These are phyloP conservation scores for Macropodus opercularis DNA, from an alignment of 2,797 vertebrate genomes.

Conservation along the genomic window DNA sequence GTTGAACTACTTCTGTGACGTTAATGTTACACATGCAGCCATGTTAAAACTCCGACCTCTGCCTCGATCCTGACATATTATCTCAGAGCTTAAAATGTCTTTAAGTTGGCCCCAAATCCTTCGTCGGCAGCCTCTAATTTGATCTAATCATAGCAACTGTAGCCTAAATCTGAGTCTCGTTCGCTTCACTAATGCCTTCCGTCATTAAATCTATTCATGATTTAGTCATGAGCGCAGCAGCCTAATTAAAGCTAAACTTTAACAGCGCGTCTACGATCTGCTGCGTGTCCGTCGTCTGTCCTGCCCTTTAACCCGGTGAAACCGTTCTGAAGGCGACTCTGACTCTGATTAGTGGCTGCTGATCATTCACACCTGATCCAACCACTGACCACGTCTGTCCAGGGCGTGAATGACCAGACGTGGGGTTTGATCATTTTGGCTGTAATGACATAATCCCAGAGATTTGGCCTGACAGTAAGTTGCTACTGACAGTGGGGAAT, in stretches of 20 bases:
- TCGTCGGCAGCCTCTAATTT: conserved; percentile 1
- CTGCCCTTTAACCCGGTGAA: neutral
- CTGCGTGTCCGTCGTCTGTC: too few species aligned
- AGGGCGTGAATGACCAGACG: too few species aligned
- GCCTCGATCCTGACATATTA: neutral
- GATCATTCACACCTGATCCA: too few species aligned
- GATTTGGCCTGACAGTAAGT: conserved; percentile 66
- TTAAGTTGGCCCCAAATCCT: conserved; percentile 12
- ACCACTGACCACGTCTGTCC: too few species aligned
- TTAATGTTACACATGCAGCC: too few species aligned
- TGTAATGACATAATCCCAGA: conserved; percentile 76
- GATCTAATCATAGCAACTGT: conserved; percentile 26
- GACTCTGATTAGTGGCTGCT: too few species aligned
- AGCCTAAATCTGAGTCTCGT: conserved; percentile 3
- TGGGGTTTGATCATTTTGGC: conserved; percentile 63
- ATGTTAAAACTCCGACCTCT: neutral
- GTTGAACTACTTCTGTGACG: too few species aligned
- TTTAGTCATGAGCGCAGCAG: neutral
- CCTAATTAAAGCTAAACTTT: too few species aligned
- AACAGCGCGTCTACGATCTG: too few species aligned
- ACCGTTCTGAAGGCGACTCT: too few species aligned
- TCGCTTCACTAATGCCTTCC: neutral
- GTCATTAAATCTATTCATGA: neutral
- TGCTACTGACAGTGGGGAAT: conserved; percentile 67
- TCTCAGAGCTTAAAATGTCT: neutral